These are phyloP conservation scores for Leptopilina myrica DNA, from an alignment of 2,888 invertebrate species.

Conservation along the genomic window DNA sequence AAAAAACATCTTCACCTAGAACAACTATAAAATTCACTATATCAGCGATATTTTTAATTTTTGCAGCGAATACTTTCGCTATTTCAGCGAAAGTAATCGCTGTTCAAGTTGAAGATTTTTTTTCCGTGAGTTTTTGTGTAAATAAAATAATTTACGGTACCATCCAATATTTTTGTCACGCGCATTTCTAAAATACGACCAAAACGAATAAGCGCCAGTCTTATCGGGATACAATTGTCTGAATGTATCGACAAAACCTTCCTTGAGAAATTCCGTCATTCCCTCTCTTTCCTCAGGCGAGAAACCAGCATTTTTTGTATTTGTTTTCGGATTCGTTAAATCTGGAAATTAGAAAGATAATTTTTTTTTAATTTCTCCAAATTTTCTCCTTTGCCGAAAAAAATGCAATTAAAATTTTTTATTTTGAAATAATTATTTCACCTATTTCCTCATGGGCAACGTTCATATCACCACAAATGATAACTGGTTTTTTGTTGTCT, in stretches of 20 bases:
- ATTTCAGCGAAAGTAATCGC: no score
- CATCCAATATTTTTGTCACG: constrained; percentile 96
- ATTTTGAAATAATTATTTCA: constrained; percentile 65
- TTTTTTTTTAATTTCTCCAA: not conserved
- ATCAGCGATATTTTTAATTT: no score
- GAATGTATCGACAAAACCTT: constrained; percentile 93
- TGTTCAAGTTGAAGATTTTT: no score
- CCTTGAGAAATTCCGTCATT: constrained; percentile 88
- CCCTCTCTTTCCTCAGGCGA: constrained; percentile 95
- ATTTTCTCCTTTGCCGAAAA: not conserved
- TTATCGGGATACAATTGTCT: constrained; percentile 91
- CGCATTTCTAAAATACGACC: constrained; percentile 94
- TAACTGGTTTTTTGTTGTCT: constrained; percentile 93
- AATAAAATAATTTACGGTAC: constrained; percentile 79
- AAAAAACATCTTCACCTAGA: no score
- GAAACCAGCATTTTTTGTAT: constrained; percentile 96
- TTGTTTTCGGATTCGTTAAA: constrained; percentile 94
- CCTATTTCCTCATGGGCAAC: constrained; percentile 97
- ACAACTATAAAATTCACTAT: no score
- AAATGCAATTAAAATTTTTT: no score
- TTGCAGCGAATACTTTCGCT: no score
- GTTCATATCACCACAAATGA: constrained; percentile 98
- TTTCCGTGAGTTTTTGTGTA: no score
- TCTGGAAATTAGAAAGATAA: constrained; percentile 79
- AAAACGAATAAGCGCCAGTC: constrained; percentile 92